Evolutionary conservation across 92 coral and sea anemone genomes (phyloP).

Genomic region (Siderastrea siderea): DNA sequence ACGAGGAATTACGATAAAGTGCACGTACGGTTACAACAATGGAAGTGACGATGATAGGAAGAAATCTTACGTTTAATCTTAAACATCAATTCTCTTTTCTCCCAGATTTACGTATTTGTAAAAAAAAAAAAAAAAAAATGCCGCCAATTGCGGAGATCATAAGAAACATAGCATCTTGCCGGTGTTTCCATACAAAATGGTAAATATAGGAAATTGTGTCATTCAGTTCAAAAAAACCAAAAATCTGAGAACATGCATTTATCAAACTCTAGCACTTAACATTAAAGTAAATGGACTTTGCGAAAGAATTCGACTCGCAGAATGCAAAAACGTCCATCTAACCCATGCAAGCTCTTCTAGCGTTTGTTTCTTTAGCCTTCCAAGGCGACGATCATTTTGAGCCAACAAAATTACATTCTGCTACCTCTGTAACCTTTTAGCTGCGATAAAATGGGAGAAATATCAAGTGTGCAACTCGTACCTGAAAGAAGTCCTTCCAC

Average conservation of each 20-base stretch:
- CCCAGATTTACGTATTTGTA: neutral
- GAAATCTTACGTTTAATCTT: slow-evolving; percentile 13
- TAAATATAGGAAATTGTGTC: neutral
- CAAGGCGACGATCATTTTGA: neutral
- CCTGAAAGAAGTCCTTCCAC: neutral
- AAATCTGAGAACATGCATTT: neutral
- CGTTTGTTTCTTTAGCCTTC: neutral
- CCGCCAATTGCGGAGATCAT: neutral
- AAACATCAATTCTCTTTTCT: neutral
- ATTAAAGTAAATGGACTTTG: neutral
- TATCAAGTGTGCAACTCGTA: too few relatives aligned
- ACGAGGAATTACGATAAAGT: neutral
- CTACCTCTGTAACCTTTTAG: too few relatives aligned
- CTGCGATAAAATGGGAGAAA: too few relatives aligned
- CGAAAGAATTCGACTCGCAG: neutral
- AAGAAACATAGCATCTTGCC: neutral
- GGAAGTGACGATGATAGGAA: neutral
- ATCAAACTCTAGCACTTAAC: neutral
- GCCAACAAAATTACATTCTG: neutral
- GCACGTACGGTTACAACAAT: neutral
- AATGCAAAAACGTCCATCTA: neutral
- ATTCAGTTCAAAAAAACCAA: neutral
- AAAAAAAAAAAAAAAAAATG: neutral
- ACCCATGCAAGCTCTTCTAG: neutral
- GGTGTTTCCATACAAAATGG: neutral